Base-by-base conservation (phyloP, 1,140 invertebrate genomes). In the Diplogasteroides magnus region DNA sequence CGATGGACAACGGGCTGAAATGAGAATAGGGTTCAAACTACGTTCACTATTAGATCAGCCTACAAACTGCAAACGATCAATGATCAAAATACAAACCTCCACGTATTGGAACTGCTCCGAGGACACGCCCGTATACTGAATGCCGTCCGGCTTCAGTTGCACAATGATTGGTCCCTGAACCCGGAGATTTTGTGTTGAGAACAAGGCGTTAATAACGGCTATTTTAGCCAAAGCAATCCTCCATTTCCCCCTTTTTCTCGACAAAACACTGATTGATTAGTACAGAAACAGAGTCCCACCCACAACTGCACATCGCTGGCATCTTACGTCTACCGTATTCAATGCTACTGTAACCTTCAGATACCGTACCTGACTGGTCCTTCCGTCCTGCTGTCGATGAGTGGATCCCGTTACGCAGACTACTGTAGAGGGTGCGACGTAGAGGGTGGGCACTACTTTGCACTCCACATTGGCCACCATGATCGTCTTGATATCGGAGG, bases 391-490 rank as follows among this genome's bases (percentile, higher is more conserved):
- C 19, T 48, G 37, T 48, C 37, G 6, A 6, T 48, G 37, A 48
- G 37, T 19, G 19, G 37, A 19, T 48, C 37, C 37, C 6, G 37
- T 48, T 48, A 48, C 37, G 19, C 37, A 48, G 6, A 48, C 37
- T 6, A 48, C 37, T 11, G 37, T 48, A 6, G 37, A 48, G 6
- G 37, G 37, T 11, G 37, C 37, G 19, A 48, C 37, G 37, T 48
- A 48, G 6, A 11, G 6, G 19, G 37, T 11, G 6, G 37, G 6
- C 6, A 48, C 19, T 19, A 48, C 87, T 67, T 88, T 88, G 85
- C 94, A 98, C 0, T 90, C 89, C 2, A 94, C 90, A 75, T 91
- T 89, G 0, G 93, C 94, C 77, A 97, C 94, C 3, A 89, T 88
- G 65, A 97, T 91, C 86, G 92, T 91, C 37, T 88, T 86, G 0